These are phyloP conservation scores for Moxostoma hubbsi DNA, from an alignment of 2,797 vertebrate genomes.

Conservation along the genomic window DNA sequence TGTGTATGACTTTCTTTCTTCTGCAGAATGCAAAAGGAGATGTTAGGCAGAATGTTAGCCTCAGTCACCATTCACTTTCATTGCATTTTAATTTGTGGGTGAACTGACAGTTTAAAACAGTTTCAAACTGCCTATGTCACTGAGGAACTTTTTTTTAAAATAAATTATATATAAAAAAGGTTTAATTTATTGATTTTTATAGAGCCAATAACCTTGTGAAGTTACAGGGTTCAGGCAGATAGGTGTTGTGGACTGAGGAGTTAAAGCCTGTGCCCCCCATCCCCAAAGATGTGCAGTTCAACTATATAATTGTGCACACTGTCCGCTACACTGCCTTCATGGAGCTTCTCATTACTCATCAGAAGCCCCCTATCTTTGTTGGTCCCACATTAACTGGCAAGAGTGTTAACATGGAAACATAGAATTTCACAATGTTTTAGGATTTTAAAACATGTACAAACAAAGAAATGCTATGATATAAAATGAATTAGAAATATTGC, in stretches of 20 bases:
- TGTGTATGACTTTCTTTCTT: no score
- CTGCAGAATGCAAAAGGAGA: no score
- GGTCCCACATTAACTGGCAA: conserved; percentile 93
- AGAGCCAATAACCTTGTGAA: neutral
- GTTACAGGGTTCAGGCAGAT: conserved; percentile 83
- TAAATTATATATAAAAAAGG: conserved; percentile 19
- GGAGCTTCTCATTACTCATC: conserved; percentile 86
- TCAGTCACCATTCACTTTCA: no score
- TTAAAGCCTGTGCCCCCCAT: conserved; percentile 78
- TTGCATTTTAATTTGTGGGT: no score
- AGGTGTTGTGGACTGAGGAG: conserved; percentile 86
- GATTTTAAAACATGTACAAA: no score
- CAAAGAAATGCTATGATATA: no score
- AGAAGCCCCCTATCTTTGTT: conserved; percentile 87
- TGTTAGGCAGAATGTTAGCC: no score
- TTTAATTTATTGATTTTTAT: neutral
- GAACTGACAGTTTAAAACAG: no score
- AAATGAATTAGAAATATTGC: no score
- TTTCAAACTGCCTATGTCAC: no score
- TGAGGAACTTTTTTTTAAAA: no score
- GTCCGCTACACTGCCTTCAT: conserved; percentile 85
- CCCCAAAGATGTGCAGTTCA: conserved; percentile 82
- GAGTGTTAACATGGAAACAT: conserved; percentile 78
- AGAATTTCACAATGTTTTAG: no score
- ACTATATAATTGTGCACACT: conserved; percentile 92